These are phyloP conservation scores for Cryptus viduatorius DNA, from an alignment of 2,888 invertebrate species.

Conservation along the genomic window DNA sequence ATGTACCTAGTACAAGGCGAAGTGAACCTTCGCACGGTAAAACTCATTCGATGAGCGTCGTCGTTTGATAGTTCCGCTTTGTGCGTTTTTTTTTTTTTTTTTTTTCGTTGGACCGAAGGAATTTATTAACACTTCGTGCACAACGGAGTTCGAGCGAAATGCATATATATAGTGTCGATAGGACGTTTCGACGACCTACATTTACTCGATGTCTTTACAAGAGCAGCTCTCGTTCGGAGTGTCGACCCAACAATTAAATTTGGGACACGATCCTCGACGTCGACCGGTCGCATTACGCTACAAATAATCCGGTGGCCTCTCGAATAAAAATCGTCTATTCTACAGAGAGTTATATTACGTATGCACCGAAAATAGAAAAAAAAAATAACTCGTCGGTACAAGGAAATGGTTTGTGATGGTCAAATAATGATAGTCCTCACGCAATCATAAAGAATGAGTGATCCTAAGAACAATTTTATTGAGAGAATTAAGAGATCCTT, in stretches of 20 bases:
- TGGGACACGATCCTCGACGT: no score
- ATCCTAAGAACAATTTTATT: slow-evolving; percentile 78
- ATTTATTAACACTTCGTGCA: no score
- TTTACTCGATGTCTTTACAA: no score
- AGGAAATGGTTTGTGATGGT: slow-evolving; percentile 60
- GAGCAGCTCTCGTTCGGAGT: no score
- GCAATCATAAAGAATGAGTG: slow-evolving; percentile 69
- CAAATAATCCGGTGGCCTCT: no score
- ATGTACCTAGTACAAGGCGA: slow-evolving; percentile 18
- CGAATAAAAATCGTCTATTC: not conserved
- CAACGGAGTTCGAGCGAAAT: no score
- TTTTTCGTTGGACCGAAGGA: not conserved
- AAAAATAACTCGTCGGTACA: not conserved
- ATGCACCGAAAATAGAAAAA: not conserved
- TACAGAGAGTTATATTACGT: not conserved
- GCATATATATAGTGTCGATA: no score
- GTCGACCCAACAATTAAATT: no score
- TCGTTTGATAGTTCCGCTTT: slow-evolving; percentile 46
- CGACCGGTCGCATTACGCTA: no score
- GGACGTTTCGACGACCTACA: no score
- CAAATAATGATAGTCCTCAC: slow-evolving; percentile 60
- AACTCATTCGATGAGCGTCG: slow-evolving; percentile 47
- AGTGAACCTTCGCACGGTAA: slow-evolving; percentile 5
- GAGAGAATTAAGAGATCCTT: slow-evolving; percentile 64
- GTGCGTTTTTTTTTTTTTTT: not conserved